phyloP scores from a whole-genome alignment of 2,888 invertebrate genomes.

The Heliconius sara region DNA sequence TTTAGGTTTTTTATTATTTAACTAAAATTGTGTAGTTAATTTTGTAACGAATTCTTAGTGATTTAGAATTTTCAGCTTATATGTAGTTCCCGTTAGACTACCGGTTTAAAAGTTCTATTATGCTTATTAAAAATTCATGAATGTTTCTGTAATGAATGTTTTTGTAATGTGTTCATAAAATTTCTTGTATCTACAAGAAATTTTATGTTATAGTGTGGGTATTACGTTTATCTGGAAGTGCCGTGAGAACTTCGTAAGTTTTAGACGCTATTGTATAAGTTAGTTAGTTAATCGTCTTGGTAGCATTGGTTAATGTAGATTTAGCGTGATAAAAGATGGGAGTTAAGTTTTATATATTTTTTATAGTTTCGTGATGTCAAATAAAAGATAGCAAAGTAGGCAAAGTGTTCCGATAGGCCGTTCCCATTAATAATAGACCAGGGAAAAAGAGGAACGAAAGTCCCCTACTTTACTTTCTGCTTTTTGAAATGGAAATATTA shows the following conservation, averaged over 20 bases:
- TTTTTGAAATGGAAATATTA: too few relatives aligned
- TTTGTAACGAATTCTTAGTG: not conserved
- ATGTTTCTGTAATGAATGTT: constrained; percentile 3
- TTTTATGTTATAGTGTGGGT: constrained; percentile 13
- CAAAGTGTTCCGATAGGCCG: too few relatives aligned
- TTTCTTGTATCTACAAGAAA: too few relatives aligned
- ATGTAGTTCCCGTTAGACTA: constrained; percentile 1
- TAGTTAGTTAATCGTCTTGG: not conserved
- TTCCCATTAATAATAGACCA: too few relatives aligned
- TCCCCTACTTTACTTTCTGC: too few relatives aligned
- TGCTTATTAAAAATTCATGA: constrained; percentile 25
- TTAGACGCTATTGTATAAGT: constrained; percentile 2
- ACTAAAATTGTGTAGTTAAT: not conserved
- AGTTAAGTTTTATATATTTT: constrained; percentile 1
- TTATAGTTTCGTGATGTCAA: too few relatives aligned
- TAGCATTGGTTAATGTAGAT: not conserved
- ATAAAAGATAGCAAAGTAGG: too few relatives aligned
- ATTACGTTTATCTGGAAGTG: constrained; percentile 16
- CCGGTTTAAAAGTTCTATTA: constrained; percentile 10
- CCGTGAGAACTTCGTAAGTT: not conserved
- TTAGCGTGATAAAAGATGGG: not conserved
- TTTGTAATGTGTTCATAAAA: too few relatives aligned
- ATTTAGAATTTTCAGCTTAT: not conserved
- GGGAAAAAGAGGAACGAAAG: too few relatives aligned
- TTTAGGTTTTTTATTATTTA: not conserved